phyloP scores from a whole-genome alignment of 2,888 invertebrate genomes.

The Pheosia tremula region DNA sequence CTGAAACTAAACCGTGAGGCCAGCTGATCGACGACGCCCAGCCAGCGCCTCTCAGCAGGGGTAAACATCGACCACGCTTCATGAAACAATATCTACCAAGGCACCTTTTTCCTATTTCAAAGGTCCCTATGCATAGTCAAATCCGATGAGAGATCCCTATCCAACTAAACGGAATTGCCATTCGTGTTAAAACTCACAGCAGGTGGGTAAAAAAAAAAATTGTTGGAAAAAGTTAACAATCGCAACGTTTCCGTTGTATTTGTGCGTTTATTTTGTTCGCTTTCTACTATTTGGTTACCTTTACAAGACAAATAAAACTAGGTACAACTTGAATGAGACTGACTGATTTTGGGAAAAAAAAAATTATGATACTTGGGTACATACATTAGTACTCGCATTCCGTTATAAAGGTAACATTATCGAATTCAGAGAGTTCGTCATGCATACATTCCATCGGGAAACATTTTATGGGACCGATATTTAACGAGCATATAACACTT shows the following conservation, averaged over 20 bases:
- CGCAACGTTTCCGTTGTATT: background rate
- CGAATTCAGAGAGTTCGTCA: constrained; percentile 37
- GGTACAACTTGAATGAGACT: background rate
- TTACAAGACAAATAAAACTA: background rate
- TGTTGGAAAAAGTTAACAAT: constrained; percentile 3
- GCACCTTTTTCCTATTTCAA: background rate
- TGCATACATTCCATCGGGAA: constrained; percentile 45
- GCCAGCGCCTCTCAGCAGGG: constrained; percentile 13
- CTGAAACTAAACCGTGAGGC: constrained; percentile 50
- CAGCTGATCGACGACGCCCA: constrained; percentile 56
- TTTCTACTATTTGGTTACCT: background rate
- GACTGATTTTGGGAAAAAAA: constrained; percentile 17
- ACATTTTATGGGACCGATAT: constrained; percentile 65
- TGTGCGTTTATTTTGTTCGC: background rate
- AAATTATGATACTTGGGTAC: constrained; percentile 18
- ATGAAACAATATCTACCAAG: background rate
- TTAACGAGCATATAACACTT: constrained; percentile 67
- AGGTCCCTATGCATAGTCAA: background rate
- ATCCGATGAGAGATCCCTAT: background rate
- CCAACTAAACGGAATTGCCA: background rate
- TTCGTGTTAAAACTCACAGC: background rate
- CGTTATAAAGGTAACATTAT: constrained; percentile 23
- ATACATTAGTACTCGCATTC: too few species aligned
- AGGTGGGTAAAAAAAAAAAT: background rate
- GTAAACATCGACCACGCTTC: constrained; percentile 6